Percentiles rank a stretch among this genome's conserved stretches.
Conservation (phyloP, 2,113 vertebrate genomes). For the Platysteira castanea region DNA sequence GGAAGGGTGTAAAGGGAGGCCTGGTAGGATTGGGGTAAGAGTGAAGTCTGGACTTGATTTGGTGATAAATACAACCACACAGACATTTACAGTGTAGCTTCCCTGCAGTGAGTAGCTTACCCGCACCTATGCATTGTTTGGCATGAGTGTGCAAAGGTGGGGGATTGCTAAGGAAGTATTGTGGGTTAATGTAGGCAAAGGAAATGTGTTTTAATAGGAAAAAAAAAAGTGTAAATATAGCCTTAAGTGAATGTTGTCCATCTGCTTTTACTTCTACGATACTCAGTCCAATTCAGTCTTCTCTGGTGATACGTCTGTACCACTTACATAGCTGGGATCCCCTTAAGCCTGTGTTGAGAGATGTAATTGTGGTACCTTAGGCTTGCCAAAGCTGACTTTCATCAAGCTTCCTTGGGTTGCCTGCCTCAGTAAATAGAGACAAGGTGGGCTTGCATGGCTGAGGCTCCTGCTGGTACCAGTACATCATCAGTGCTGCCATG, state of each 20-base stretch:
- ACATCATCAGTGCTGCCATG: not conserved
- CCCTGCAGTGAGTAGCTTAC: not conserved
- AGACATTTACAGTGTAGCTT: not conserved
- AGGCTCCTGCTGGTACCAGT: not conserved
- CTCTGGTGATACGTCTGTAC: not conserved
- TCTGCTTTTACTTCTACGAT: not conserved
- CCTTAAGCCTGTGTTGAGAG: not conserved
- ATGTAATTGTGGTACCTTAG: not conserved
- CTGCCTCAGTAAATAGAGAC: not conserved
- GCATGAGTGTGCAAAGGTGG: not conserved
- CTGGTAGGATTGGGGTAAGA: not conserved
- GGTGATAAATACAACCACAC: not conserved
- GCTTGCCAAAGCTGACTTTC: not conserved
- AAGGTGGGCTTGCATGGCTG: not conserved
- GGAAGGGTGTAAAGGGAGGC: not conserved
- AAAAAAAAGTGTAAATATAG: not conserved
- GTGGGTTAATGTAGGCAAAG: not conserved
- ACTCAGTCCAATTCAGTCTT: not conserved
- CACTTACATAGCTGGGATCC: not conserved
- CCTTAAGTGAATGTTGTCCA: not conserved
- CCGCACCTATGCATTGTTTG: not conserved
- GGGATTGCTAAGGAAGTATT: not conserved
- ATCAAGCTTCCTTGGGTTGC: not conserved
- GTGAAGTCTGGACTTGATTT: not conserved
- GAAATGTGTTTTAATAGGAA: not conserved